Evolutionary conservation across 2,888 invertebrate genomes (phyloP), one percentile per base, ranked within the genome.

Genomic region (Meandrusa payeni): DNA sequence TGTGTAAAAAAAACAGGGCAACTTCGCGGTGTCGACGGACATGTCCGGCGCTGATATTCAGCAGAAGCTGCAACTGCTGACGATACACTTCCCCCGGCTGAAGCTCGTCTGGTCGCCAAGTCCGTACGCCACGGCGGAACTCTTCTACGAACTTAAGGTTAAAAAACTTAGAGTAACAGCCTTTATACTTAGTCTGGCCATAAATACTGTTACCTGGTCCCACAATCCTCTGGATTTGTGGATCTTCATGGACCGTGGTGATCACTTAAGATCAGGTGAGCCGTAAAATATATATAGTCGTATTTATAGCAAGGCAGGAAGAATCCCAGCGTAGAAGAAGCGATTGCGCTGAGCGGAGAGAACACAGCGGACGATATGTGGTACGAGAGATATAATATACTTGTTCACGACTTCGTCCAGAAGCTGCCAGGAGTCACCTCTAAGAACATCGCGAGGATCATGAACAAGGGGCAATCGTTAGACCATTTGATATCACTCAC

Each of bases 21-120:
- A 94, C 65, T 94, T 93, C 56, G 92, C 95, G 69, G 90, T 95
- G 1, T 94, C 93, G 2, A 93, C 91, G 46, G 94, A 95, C 57
- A 89, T 92, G 44, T 91, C 93, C 7, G 93, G 91, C 58, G 90
- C 92, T 36, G 94, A 96, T 58, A 91, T 97, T 26, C 93, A 95
- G 60, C 93, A 96, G 52, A 96, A 96, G 71, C 81, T 99, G 39
- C 94, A 97, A 55, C 86, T 99, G 20, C 89, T 99, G n/a, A 98
- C 99, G 0, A 87, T 99, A 55, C 96, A 98, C 72, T 98, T 99
- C 80, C 98, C 99, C 1, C 92, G 94, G 61, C 85, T 99, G 49
- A 93, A 96, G 55, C 86, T 99, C 4, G 94, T 99, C 20, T 99
- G 99, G 99, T 98, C 98, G 5, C 97, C 97, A 1, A 97, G 95